Conservation (phyloP, 2,888 invertebrate species). For the Cryptosula pallasiana region DNA sequence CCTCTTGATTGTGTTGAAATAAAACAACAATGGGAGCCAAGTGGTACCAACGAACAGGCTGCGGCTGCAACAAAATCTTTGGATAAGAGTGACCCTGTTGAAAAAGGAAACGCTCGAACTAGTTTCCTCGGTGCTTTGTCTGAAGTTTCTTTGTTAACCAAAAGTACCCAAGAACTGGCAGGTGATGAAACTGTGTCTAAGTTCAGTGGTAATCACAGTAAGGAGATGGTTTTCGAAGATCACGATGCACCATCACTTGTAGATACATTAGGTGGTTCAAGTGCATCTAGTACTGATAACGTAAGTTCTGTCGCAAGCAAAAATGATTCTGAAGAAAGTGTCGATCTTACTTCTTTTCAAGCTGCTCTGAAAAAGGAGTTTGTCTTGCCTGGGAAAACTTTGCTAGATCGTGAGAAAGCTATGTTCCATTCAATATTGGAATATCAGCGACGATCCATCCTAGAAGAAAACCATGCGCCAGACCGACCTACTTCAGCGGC, state of each 20-base stretch:
- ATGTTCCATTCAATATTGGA: background rate
- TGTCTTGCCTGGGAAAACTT: constrained; percentile 1
- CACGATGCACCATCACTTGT: background rate
- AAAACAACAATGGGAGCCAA: background rate
- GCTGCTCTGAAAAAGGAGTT: constrained; percentile 6
- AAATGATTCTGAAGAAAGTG: constrained; percentile 19
- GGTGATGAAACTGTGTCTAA: too few relatives aligned
- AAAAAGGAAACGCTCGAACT: background rate
- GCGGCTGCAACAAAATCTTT: background rate
- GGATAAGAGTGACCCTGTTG: background rate
- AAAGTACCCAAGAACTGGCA: too few relatives aligned
- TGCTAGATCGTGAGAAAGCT: background rate
- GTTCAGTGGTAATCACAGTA: too few relatives aligned
- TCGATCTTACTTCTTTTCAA: background rate
- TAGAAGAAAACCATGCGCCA: background rate
- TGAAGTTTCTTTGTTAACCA: background rate
- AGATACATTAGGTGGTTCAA: background rate
- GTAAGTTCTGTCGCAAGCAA: background rate
- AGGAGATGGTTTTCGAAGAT: background rate
- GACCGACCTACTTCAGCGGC: background rate
- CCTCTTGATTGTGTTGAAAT: background rate
- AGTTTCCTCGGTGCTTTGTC: background rate
- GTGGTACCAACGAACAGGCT: background rate
- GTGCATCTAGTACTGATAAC: background rate
- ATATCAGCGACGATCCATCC: background rate